Evolutionary conservation across 35 echinoderm and acorn worm species (phyloP).

Genomic region (Apostichopus parvimensis): DNA sequence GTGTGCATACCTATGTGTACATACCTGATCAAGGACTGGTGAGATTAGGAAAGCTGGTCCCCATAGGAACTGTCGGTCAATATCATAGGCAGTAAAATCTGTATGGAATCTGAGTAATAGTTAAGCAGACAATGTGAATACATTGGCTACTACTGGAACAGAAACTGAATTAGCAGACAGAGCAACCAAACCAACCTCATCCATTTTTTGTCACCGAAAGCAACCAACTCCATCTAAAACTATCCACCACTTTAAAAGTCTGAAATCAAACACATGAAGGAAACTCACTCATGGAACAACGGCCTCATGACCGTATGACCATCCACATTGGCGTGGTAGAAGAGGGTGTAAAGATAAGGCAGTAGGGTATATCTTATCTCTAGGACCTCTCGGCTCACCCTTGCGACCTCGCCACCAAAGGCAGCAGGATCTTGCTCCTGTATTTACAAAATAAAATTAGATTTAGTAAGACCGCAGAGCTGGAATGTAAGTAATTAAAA

Average conservation of each 20-base stretch:
- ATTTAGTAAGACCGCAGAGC: too few relatives aligned
- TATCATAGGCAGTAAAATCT: constrained; percentile 33
- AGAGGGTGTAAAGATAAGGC: constrained; percentile 87
- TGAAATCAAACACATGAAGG: too few relatives aligned
- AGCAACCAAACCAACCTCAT: neutral
- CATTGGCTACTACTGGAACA: too few relatives aligned
- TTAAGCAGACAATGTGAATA: too few relatives aligned
- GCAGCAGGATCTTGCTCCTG: constrained; percentile 87
- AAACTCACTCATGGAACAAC: constrained; percentile 75
- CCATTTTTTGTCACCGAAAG: neutral
- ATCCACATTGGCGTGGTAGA: constrained; percentile 75
- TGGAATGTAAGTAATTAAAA: too few relatives aligned
- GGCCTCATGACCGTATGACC: constrained; percentile 79
- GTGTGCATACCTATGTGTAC: too few relatives aligned
- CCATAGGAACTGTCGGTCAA: constrained; percentile 64
- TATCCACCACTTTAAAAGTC: neutral
- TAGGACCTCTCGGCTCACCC: constrained; percentile 65
- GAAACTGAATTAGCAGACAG: too few relatives aligned
- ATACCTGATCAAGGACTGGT: constrained; percentile 64
- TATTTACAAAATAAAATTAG: neutral
- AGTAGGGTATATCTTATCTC: constrained; percentile 74
- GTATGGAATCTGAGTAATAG: constrained; percentile 38
- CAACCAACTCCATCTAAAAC: neutral
- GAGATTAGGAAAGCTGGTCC: constrained; percentile 68
- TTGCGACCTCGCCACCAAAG: constrained; percentile 57